phyloP scores from a whole-genome alignment of 2,113 vertebrate species.

The Charadrius vociferus region DNA sequence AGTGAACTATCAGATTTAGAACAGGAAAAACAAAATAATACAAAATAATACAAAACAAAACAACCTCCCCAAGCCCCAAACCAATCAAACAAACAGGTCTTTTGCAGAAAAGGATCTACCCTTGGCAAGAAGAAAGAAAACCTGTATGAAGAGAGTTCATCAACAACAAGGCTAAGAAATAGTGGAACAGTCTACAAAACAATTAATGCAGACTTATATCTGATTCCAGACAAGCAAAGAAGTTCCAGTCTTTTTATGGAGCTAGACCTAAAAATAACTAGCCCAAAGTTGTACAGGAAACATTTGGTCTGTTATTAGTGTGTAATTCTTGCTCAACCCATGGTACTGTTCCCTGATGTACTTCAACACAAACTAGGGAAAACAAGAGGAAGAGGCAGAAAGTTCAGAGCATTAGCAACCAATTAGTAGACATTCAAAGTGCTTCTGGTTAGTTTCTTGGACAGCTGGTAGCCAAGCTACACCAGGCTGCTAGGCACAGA shows the following conservation, averaged over 20 bases:
- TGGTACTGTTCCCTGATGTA: neutral
- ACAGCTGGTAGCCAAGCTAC: neutral
- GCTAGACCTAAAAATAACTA: neutral
- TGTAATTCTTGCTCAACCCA: neutral
- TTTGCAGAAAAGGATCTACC: neutral
- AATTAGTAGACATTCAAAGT: neutral
- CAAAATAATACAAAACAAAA: neutral
- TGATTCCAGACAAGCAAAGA: neutral
- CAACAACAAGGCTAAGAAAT: neutral
- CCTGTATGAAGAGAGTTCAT: neutral
- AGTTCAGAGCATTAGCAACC: neutral
- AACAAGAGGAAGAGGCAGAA: neutral
- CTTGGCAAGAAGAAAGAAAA: neutral
- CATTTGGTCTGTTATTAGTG: neutral
- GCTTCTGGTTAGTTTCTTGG: neutral
- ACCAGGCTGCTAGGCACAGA: neutral
- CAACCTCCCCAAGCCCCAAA: neutral
- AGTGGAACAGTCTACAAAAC: neutral
- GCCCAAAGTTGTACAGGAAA: neutral
- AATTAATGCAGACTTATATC: neutral
- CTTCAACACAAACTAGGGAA: neutral
- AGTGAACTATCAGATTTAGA: neutral
- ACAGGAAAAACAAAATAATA: neutral
- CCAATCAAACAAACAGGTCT: rapidly evolving
- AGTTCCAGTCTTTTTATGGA: neutral